Conservation (phyloP, 1,140 invertebrate genomes). For the Homalodisca vitripennis region DNA sequence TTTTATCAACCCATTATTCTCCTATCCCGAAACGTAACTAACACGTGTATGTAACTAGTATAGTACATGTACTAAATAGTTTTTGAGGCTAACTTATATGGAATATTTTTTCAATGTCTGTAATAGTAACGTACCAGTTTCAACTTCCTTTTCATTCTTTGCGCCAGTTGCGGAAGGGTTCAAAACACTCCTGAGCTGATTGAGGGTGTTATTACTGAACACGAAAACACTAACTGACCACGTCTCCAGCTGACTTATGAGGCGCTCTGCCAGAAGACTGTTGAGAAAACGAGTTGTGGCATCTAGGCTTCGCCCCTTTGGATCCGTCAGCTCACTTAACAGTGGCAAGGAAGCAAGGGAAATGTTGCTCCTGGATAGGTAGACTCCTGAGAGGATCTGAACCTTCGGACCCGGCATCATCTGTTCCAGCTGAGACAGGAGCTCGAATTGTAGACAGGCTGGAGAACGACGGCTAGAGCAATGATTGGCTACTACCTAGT, state of each 20-base stretch:
- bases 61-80: too few relatives aligned
- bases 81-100: too few relatives aligned
- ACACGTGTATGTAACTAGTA: too few relatives aligned
- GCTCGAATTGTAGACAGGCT: background rate
- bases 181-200: background rate
- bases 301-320: background rate
- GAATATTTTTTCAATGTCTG: too few relatives aligned
- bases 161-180: background rate
- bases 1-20: too few relatives aligned
- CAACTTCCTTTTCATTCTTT: background rate
- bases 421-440: background rate
- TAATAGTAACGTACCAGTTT: too few relatives aligned
- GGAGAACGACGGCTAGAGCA: too few relatives aligned
- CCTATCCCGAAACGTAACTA: too few relatives aligned
- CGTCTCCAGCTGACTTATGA: background rate
- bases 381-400: background rate
- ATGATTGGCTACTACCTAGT: too few relatives aligned
- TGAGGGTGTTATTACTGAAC: conserved; percentile 4
- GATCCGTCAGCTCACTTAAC: background rate
- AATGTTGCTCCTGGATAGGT: background rate
- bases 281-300: background rate
- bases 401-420: background rate
- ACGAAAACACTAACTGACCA: background rate
- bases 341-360: background rate
- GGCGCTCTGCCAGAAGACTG: background rate